phyloP scores from a whole-genome alignment of 2,797 vertebrate genomes.

The Huso huso region DNA sequence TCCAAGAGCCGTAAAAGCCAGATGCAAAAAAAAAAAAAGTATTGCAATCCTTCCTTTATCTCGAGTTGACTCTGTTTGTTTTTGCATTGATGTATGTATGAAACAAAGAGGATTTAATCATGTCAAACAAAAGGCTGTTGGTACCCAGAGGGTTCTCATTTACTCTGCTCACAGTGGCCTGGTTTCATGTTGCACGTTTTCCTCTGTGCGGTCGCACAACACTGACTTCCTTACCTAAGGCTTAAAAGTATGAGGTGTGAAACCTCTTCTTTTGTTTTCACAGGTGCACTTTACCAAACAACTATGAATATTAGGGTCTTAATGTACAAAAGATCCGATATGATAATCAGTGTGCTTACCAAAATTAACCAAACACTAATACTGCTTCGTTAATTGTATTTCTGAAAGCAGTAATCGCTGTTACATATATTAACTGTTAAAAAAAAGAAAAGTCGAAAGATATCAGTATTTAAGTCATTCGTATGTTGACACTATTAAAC shows the following conservation, averaged over 20 bases:
- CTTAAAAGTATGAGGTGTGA: constrained; percentile 60
- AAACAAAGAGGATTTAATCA: constrained; percentile 72
- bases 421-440: too few species aligned
- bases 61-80: constrained; percentile 62
- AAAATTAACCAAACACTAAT: too few species aligned
- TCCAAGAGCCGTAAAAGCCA: constrained; percentile 9
- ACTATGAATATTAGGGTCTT: constrained; percentile 6
- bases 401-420: too few species aligned
- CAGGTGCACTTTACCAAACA: constrained; percentile 64
- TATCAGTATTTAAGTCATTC: too few species aligned
- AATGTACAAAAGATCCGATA: too few species aligned
- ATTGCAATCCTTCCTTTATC: constrained; percentile 51
- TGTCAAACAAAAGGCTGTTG: constrained; percentile 60
- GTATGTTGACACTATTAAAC: too few species aligned
- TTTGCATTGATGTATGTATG: constrained; percentile 56
- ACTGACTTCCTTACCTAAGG: constrained; percentile 61
- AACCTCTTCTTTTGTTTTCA: constrained; percentile 67
- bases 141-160: constrained; percentile 60
- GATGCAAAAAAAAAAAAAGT: constrained; percentile 29
- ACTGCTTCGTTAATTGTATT: too few species aligned
- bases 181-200: constrained; percentile 57
- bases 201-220: constrained; percentile 38
- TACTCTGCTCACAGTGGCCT: constrained; percentile 46
- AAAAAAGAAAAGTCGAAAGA: too few species aligned
- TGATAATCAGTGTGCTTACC: too few species aligned